Evolutionary conservation across 2,888 invertebrate species (phyloP), one percentile per base, ranked within the genome.

Genomic region (Drosophila histrio): DNA sequence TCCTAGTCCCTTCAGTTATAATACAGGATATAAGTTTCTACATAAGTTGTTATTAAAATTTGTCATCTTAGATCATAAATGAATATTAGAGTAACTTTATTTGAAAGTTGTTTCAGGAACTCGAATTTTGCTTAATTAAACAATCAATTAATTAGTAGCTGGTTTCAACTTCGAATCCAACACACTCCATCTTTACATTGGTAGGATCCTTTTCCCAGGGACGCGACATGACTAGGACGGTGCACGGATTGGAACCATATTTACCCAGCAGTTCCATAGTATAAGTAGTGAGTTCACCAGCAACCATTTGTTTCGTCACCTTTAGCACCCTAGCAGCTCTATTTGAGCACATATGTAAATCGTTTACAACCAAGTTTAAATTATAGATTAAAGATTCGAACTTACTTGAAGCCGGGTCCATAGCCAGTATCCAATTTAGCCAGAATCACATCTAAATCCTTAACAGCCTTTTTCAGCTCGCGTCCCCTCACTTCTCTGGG

Each of bases 301-400:
- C 30, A 17, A 88, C 89, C 4, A 78, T 52, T 61, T 90, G 90
- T 3, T 24, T 44, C 2, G 77, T 75, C 7, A 79, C 89, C 19
- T 77, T 79, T 9, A 61, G 52, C 11, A 90, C 63, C 15, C 77
- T 71, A 9, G 36, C 53, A 3, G 70, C 60, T 46, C 88, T 88
- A 17, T 15, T 7, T 11, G 3, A n/a, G n/a, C 11, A 19, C n/a
- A 13, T n/a, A 9, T 32, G 2, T n/a, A 39, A 13, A 26, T 32
- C 15, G 28, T 26, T 26, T 41, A 24, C 28, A 13, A 13, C 3
- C 21, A 9, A 3, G 39, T 21, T 28, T 2, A 19, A 6, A 28
- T 36, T 17, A 6, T 2, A n/a, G 5, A 8, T 21, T 46, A 4
- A 3, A 22, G 13, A 8, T 19, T 13, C 13, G 3, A 17, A 70